A percentile compares a stretch with the other conserved stretches of the same genome.
Conservation (phyloP, 2,888 invertebrate species). For the Deroplatys truncata region DNA sequence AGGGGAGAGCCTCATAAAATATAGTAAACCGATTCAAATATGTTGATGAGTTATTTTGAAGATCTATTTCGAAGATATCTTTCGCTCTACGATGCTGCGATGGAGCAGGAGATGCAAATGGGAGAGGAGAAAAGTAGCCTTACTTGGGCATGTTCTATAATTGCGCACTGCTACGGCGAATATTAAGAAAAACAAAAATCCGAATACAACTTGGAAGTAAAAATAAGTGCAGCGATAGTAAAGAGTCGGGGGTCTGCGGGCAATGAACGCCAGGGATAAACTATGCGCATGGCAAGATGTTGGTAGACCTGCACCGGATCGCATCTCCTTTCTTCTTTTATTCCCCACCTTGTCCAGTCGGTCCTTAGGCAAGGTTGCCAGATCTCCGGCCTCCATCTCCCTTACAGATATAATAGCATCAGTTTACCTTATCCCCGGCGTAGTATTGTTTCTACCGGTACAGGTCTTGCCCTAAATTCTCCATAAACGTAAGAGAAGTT, state of each 20-base stretch:
- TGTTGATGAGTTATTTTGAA: too few relatives aligned
- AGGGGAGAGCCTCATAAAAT: too few relatives aligned
- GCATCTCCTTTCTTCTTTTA: not conserved
- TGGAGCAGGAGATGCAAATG: too few relatives aligned
- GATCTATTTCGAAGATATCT: too few relatives aligned
- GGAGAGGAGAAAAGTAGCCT: too few relatives aligned
- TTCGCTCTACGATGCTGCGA: too few relatives aligned
- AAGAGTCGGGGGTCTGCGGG: not conserved
- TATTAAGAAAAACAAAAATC: too few relatives aligned
- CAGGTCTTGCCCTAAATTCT: not conserved
- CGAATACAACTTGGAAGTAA: too few relatives aligned
- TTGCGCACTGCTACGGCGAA: too few relatives aligned
- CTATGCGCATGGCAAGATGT: not conserved
- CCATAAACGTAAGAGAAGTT: not conserved
- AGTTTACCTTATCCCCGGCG: not conserved
- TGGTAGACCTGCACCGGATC: not conserved
- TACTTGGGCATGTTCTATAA: too few relatives aligned
- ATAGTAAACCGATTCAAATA: too few relatives aligned
- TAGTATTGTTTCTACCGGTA: not conserved
- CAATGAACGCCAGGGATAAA: not conserved
- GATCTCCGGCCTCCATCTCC: not conserved
- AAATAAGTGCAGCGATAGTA: not conserved
- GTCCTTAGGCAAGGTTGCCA: slow-evolving; percentile 7
- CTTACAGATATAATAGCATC: not conserved
- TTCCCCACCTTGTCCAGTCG: not conserved